Evolutionary conservation across 2,797 vertebrate species (phyloP).

Genomic region (Hippoglossus hippoglossus): DNA sequence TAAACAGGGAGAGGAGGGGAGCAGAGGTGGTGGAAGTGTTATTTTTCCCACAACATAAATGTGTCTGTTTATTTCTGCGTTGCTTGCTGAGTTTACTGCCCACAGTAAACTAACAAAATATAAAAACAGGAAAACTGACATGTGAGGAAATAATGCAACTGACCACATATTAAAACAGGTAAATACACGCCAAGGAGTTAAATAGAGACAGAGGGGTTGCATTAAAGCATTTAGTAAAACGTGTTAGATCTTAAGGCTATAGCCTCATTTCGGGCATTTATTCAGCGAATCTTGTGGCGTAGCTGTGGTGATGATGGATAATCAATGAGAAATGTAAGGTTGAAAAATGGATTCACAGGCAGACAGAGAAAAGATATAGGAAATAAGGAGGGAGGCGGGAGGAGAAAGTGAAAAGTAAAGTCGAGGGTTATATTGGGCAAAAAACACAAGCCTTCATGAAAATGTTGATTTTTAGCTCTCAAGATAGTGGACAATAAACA

Average conservation of each 20-base stretch:
- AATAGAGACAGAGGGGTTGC: background rate
- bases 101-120: constrained; percentile 44
- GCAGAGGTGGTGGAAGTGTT: constrained; percentile 75
- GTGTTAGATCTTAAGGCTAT: background rate
- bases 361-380: constrained; percentile 4
- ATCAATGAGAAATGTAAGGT: constrained; percentile 47
- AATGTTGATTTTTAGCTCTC: constrained; percentile 62
- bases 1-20: constrained; percentile 68
- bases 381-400: constrained; percentile 9
- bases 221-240: constrained; percentile 1
- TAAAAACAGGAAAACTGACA: constrained; percentile 17
- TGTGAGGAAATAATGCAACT: constrained; percentile 16
- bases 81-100: constrained; percentile 59
- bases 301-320: constrained; percentile 48
- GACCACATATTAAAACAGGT: background rate
- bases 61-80: constrained; percentile 70
- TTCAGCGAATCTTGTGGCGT: constrained; percentile 30
- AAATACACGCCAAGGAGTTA: constrained; percentile 10
- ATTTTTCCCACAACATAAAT: constrained; percentile 82
- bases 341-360: constrained; percentile 51
- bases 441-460: constrained; percentile 61
- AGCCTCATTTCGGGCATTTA: constrained; percentile 31
- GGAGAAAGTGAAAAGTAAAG: constrained; percentile 35
- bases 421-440: constrained; percentile 44
- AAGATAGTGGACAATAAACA: constrained; percentile 37